phyloP scores from a whole-genome alignment of 1,140 invertebrate genomes.

The Dendroctonus ponderosae region DNA sequence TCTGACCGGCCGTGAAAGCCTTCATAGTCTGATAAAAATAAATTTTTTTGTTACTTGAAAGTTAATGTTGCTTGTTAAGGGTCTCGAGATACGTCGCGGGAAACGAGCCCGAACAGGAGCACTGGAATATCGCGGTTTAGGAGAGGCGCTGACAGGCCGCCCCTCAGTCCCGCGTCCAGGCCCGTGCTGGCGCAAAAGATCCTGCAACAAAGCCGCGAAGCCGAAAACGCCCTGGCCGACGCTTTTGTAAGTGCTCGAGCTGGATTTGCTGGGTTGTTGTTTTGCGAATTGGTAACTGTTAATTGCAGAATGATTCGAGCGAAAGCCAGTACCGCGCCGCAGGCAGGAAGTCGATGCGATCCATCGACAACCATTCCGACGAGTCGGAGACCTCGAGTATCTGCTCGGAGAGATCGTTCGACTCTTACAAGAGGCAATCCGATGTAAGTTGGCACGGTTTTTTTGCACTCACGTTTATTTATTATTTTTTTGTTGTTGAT shows the following conservation, averaged over 20 bases:
- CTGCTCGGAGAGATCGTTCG: slow-evolving; percentile 78
- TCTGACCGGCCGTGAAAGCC: too few relatives aligned
- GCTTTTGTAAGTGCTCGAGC: slow-evolving; percentile 60
- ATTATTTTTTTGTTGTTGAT: too few relatives aligned
- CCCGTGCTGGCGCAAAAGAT: slow-evolving; percentile 78
- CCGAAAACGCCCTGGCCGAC: slow-evolving; percentile 78
- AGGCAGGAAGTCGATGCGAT: slow-evolving; percentile 42
- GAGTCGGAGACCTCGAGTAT: slow-evolving; percentile 93
- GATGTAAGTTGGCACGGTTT: slow-evolving; percentile 70
- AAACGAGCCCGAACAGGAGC: slow-evolving; percentile 62
- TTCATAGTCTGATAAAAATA: too few relatives aligned
- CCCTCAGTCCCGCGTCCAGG: slow-evolving; percentile 54
- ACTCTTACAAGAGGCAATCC: slow-evolving; percentile 74
- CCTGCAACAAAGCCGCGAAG: slow-evolving; percentile 84
- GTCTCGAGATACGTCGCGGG: slow-evolving; percentile 67
- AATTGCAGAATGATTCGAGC: slow-evolving; percentile 37
- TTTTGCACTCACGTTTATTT: not conserved
- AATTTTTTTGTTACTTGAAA: too few relatives aligned
- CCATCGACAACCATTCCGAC: slow-evolving; percentile 57
- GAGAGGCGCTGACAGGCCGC: slow-evolving; percentile 55
- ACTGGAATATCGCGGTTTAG: slow-evolving; percentile 45
- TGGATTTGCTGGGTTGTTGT: not conserved
- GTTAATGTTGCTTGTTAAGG: slow-evolving; percentile 14
- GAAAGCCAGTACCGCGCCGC: slow-evolving; percentile 39
- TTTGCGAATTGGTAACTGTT: not conserved